Base-by-base conservation (phyloP, 2,888 invertebrate species). In the Sclerodermus sp. region DNA sequence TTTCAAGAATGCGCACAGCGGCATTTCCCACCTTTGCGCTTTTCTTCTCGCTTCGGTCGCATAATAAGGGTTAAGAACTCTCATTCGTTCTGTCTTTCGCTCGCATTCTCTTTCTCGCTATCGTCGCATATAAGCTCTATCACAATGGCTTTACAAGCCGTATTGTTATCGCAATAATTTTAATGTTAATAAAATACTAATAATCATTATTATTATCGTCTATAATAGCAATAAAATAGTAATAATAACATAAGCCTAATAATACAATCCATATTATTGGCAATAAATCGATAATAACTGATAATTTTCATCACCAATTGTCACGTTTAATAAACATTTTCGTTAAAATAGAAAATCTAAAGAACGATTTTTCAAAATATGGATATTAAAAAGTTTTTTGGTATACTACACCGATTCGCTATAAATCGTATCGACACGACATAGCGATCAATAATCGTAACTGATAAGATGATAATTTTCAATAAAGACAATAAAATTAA, bases 131-230 rank as follows among this genome's bases (percentile, higher is more conserved):
- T 75, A 77, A 77, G 77, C 77, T 77, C 77, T 77, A 77, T 77
- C 77, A 77, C 77, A 77, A 77, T 75, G 77, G 77, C 77, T 77
- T 77, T 61, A 68, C 48, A 77, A 77, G 77, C 77, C 77, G 66
- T 70, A 73, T 76, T 68, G 61, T 74, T 62, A 53, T 64, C 58
- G 60, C 60, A 65, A 69, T 65, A 59, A 66, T 61, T 54, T 55
- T 55, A 38, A 38, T 42, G 5, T 18, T 42, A 42, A 29, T 42
- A 60, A 66, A 53, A 60, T 58, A 55, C 50, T 45, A 37, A 46
- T 55, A 60, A 48, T 58, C 57, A 56, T 66, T 57, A 62, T 57
- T 3, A 53, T 62, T 57, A 47, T 58, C 55, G 55, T 65, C 56
- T n/a, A 60, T 57, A 51, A 53, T 62, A 55, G 60, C 61, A 56